Percentiles rank a stretch among this genome's conserved stretches.
Evolutionary conservation across 30 jellyfish, hydroid and myxozoan species (phyloP).

Genomic region (Phacellophora camtschatica): DNA sequence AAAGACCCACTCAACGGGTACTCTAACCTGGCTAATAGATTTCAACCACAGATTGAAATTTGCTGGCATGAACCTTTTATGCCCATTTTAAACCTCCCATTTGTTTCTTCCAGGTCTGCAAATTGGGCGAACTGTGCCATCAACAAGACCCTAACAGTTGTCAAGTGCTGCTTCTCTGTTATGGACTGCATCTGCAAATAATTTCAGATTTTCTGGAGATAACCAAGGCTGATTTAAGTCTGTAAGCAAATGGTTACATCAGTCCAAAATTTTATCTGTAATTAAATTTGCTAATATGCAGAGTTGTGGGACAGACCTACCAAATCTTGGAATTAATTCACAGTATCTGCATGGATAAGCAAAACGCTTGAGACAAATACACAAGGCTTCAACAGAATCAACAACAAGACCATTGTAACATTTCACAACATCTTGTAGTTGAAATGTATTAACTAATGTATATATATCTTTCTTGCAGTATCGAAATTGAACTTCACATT

Average conservation of each 20-base stretch:
- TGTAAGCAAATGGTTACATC: background rate
- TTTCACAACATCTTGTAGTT: too few species aligned
- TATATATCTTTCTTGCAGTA: too few species aligned
- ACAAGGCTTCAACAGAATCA: too few species aligned
- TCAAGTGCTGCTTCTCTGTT: conserved; percentile 17
- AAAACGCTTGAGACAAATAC: too few species aligned
- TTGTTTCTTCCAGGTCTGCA: conserved; percentile 48
- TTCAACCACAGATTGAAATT: conserved; percentile 34
- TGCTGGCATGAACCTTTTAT: conserved; percentile 45
- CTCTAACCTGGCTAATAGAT: conserved; percentile 39
- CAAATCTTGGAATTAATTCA: too few species aligned
- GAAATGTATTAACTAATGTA: too few species aligned
- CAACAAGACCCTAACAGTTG: conserved; percentile 54
- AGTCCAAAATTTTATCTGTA: too few species aligned
- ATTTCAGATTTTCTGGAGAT: background rate
- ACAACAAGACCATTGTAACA: too few species aligned
- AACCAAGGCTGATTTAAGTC: conserved; percentile 11
- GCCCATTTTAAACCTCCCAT: conserved; percentile 48
- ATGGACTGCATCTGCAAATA: conserved; percentile 9
- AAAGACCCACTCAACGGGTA: conserved; percentile 53
- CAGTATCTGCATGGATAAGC: too few species aligned
- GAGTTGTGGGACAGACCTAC: too few species aligned
- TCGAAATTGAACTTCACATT: too few species aligned
- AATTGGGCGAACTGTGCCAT: conserved; percentile 38
- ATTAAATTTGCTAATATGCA: too few species aligned